Evolutionary conservation across 2,113 vertebrate genomes (phyloP).

Genomic region (Callocephalon fimbriatum): DNA sequence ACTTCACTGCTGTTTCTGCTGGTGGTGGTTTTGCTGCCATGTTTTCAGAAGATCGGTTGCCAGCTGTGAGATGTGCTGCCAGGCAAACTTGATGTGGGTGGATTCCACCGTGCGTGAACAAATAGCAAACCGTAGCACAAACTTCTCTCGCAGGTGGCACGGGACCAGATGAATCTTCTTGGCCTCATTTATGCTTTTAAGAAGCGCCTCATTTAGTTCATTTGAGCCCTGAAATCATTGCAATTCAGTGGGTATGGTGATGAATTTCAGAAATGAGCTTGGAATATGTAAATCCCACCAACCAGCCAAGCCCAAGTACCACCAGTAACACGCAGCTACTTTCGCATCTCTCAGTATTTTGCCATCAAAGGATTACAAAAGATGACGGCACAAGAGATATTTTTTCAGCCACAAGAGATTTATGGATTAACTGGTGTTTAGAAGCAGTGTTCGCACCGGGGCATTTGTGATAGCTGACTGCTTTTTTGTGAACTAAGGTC

Average conservation of each 20-base stretch:
- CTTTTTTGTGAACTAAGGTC: neutral
- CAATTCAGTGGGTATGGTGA: neutral
- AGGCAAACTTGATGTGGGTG: constrained; percentile 84
- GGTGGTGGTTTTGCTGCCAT: constrained; percentile 12
- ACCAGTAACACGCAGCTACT: neutral
- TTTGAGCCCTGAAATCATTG: constrained; percentile 83
- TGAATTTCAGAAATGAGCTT: neutral
- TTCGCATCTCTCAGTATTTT: neutral
- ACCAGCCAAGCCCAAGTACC: neutral
- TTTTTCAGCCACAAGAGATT: neutral
- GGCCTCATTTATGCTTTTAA: constrained; percentile 84
- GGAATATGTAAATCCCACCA: neutral
- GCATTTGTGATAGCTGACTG: neutral
- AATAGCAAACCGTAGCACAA: constrained; percentile 90
- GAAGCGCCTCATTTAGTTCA: constrained; percentile 85
- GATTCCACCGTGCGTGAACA: constrained; percentile 84
- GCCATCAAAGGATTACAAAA: neutral
- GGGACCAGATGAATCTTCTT: constrained; percentile 93
- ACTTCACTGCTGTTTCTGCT: neutral
- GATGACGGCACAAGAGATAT: neutral
- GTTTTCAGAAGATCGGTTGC: constrained; percentile 79
- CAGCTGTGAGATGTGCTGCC: constrained; percentile 86
- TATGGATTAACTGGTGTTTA: neutral
- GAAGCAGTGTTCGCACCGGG: neutral
- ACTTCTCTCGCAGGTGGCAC: constrained; percentile 82